These are phyloP conservation scores for Leptopterna dolabrata DNA, from an alignment of 2,888 invertebrate species.

Conservation along the genomic window DNA sequence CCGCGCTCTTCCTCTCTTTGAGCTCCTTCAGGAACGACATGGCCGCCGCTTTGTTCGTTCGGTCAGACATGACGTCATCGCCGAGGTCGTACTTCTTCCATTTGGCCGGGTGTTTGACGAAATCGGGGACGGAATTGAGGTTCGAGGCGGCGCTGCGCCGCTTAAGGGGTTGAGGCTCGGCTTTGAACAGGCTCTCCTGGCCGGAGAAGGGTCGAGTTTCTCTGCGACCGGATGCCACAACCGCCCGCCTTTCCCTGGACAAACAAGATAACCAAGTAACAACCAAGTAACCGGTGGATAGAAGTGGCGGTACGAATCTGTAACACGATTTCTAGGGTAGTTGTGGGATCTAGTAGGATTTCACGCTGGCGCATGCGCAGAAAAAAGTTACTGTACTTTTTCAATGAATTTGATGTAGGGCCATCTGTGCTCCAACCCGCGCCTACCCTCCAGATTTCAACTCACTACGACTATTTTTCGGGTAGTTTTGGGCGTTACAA, in stretches of 20 bases:
- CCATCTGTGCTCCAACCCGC: too few relatives aligned
- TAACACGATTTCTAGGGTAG: too few relatives aligned
- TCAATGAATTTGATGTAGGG: too few relatives aligned
- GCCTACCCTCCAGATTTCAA: too few relatives aligned
- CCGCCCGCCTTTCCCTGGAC: conserved; percentile 9
- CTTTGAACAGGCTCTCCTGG: conserved; percentile 83
- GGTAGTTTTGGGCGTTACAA: too few relatives aligned
- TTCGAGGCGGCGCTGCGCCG: conserved; percentile 61
- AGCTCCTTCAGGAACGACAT: conserved; percentile 74
- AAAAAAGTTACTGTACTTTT: too few relatives aligned
- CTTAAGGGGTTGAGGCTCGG: conserved; percentile 72
- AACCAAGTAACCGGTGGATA: too few relatives aligned
- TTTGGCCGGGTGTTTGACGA: conserved; percentile 81
- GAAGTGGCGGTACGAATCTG: too few relatives aligned
- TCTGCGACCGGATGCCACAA: conserved; percentile 65
- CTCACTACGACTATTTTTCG: too few relatives aligned
- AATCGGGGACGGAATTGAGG: conserved; percentile 67
- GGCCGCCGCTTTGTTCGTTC: conserved; percentile 81
- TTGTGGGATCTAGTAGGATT: too few relatives aligned
- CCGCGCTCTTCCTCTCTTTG: conserved; percentile 28
- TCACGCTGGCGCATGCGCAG: too few relatives aligned
- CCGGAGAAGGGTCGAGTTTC: conserved; percentile 75
- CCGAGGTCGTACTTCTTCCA: conserved; percentile 85
- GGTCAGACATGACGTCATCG: conserved; percentile 86
- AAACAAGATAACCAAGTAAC: conserved; percentile 62